phyloP scores from a whole-genome alignment of 1,140 invertebrate species.

The Schlechtendalia chinensis region DNA sequence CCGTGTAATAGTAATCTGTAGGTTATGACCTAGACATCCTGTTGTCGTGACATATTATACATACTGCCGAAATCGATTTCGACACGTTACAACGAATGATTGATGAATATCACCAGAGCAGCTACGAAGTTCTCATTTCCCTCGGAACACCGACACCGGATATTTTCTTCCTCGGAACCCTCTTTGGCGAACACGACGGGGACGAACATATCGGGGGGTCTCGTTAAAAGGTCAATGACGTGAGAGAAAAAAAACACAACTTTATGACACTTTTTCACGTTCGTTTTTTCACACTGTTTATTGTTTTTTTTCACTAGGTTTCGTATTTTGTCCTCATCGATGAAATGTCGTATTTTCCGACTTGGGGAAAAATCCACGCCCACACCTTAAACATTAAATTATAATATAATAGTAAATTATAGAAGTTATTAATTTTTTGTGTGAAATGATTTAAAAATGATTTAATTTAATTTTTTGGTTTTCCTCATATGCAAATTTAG shows the following conservation, averaged over 20 bases:
- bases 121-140: constrained; percentile 32
- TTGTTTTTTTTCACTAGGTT: background rate
- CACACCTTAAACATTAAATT: too few species aligned
- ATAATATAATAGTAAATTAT: too few species aligned
- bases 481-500: too few species aligned
- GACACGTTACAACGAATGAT: constrained; percentile 30
- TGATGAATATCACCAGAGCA: constrained; percentile 4
- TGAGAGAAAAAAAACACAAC: background rate
- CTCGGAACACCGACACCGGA: constrained; percentile 23
- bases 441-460: too few species aligned
- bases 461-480: too few species aligned
- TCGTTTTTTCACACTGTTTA: constrained; percentile 20
- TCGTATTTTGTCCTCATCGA: background rate
- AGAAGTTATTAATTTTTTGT: too few species aligned
- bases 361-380: too few species aligned
- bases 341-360: constrained; percentile 14
- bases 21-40: background rate
- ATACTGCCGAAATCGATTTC: constrained; percentile 19
- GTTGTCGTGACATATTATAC: constrained; percentile 14
- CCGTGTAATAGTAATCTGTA: too few species aligned
- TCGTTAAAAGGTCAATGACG: constrained; percentile 15
- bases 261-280: background rate
- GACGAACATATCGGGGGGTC: background rate
- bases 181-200: background rate
- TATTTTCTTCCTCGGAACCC: background rate